Percentiles rank a stretch among this genome's conserved stretches.
Evolutionary conservation across 2,888 invertebrate species (phyloP).

Genomic region (Arge pagana): DNA sequence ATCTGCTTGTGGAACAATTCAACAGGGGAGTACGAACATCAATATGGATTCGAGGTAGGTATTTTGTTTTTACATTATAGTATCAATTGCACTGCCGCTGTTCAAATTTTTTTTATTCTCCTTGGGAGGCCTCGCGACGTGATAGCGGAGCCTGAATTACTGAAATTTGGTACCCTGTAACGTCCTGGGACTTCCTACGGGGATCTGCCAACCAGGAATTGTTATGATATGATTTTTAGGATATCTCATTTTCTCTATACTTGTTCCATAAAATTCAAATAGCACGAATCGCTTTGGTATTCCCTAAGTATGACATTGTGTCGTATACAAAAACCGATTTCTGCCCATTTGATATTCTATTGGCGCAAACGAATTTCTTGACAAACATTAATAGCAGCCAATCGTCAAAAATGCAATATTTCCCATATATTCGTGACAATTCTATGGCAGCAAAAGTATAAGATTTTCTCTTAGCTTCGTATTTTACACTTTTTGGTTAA

Average conservation of each 20-base stretch:
- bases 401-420: background rate
- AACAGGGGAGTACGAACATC: conserved; percentile 43
- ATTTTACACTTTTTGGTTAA: conserved; percentile 31
- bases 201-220: conserved; percentile 38
- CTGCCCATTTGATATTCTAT: no score
- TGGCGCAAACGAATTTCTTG: no score
- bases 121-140: conserved; percentile 55
- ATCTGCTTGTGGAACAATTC: conserved; percentile 61
- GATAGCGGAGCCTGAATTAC: conserved; percentile 51
- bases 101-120: conserved; percentile 48
- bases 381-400: background rate
- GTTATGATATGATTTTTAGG: background rate
- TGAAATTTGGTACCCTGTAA: conserved; percentile 53
- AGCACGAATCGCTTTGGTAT: no score
- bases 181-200: conserved; percentile 55
- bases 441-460: background rate
- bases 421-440: background rate
- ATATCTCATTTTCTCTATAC: background rate
- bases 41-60: conserved; percentile 55
- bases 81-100: background rate
- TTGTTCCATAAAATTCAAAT: no score
- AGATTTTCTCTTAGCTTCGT: conserved; percentile 18
- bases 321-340: no score
- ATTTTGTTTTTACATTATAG: background rate
- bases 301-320: no score